Evolutionary conservation across 2,113 vertebrate species (phyloP).

Genomic region (Cephalopholis sonnerati): DNA sequence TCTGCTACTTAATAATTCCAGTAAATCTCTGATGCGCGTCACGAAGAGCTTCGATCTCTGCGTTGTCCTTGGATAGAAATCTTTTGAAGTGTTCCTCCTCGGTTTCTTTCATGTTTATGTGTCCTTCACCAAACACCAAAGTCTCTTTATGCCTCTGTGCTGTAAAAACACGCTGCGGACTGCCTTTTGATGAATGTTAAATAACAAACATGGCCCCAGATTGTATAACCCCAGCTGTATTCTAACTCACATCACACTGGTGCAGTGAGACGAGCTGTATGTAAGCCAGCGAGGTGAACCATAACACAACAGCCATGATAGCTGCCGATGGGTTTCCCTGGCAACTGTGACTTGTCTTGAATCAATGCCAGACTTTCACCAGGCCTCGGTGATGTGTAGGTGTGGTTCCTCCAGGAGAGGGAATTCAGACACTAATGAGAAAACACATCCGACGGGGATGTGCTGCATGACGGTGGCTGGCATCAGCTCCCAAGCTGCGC

Average conservation of each 20-base stretch:
- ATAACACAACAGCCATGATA: slow-evolving; percentile 21
- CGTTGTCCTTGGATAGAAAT: slow-evolving; percentile 52
- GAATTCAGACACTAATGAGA: slow-evolving; percentile 61
- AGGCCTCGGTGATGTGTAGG: slow-evolving; percentile 44
- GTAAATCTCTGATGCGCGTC: slow-evolving; percentile 37
- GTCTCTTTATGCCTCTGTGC: not conserved
- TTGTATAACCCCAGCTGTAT: not conserved
- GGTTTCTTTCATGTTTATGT: slow-evolving; percentile 46
- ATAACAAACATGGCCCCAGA: slow-evolving; percentile 8
- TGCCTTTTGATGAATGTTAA: slow-evolving; percentile 32
- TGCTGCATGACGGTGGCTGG: slow-evolving; percentile 38
- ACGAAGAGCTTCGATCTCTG: slow-evolving; percentile 18
- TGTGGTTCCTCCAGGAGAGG: slow-evolving; percentile 21
- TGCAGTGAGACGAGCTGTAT: slow-evolving; percentile 27
- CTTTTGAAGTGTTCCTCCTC: slow-evolving; percentile 54
- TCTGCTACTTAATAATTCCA: slow-evolving; percentile 20
- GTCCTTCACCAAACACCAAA: slow-evolving; percentile 33
- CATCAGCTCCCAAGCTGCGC: slow-evolving; percentile 27
- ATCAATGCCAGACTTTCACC: slow-evolving; percentile 25
- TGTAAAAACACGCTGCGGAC: not conserved
- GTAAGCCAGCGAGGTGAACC: slow-evolving; percentile 43
- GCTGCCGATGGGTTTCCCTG: slow-evolving; percentile 67
- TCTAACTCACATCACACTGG: not conserved
- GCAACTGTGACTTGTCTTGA: slow-evolving; percentile 68
- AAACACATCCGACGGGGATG: slow-evolving; percentile 56